Percentiles rank a stretch among this genome's conserved stretches.
phyloP scores from a whole-genome alignment of 2,888 invertebrate species.

The Thymelicus sylvestris region DNA sequence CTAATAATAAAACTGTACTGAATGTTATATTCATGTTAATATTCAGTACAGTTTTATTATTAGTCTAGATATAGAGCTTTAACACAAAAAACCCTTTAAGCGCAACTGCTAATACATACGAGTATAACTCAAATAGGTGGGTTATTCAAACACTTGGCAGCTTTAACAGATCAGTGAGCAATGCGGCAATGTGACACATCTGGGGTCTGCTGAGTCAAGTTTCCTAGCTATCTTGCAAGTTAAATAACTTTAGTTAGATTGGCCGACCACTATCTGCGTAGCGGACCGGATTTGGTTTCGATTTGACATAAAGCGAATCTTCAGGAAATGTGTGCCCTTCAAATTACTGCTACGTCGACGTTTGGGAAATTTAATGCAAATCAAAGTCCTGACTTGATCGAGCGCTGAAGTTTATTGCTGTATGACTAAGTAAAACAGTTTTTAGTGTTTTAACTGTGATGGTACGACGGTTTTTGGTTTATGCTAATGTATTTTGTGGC shows the following conservation, averaged over 20 bases:
- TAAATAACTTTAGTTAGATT: conserved; percentile 26
- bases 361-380: not conserved
- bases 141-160: conserved; percentile 11
- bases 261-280: conserved; percentile 25
- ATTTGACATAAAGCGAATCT: conserved; percentile 11
- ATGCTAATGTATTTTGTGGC: too few species aligned
- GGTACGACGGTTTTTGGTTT: too few species aligned
- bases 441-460: too few species aligned
- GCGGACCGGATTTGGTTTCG: conserved; percentile 14
- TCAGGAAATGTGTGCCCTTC: conserved; percentile 4
- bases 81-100: too few species aligned
- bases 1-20: too few species aligned
- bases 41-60: not conserved
- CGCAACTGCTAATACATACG: too few species aligned
- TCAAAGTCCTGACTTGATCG: not conserved
- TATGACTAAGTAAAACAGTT: not conserved
- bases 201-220: conserved; percentile 18
- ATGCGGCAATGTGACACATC: conserved; percentile 18
- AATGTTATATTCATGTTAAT: too few species aligned
- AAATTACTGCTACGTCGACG: not conserved
- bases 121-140: too few species aligned
- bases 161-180: conserved; percentile 8
- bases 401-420: not conserved
- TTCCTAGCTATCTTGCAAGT: conserved; percentile 27
- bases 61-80: too few species aligned